Evolutionary conservation across 2,888 invertebrate species (phyloP), one percentile per base, ranked within the genome.

Genomic region (Brachyptera putata): DNA sequence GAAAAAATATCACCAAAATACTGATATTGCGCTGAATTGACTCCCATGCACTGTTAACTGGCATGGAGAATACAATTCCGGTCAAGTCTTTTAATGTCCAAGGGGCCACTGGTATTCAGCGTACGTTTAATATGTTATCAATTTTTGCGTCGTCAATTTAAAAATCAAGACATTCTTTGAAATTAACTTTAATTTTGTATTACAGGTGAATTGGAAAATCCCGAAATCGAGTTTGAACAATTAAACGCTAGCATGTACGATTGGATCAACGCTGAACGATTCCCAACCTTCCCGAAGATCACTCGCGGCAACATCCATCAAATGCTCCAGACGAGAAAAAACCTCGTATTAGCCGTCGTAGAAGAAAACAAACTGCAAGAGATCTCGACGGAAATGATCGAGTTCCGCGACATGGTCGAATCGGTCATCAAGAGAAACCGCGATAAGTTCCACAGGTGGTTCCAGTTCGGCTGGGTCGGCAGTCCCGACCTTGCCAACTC

Each of bases 391-490:
- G 87, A 91, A 68, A 92, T 91, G 81, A 72, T 85, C 65, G 89
- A 90, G 71, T 90, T 91, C 68, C 83, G 86, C 68, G 87, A 91
- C 71, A 89, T 92, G 86, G 82, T 94, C 5, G 89, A 92, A 74
- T 83, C 84, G 34, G 82, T 95, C 60, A 87, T 90, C 63, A 80
- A 81, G 62, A 83, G 80, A 65, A 83, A 89, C 71, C 84, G 90
- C 61, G 82, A 86, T 37, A 86, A 87, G 65, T 91, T 65, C 36
- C 62, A 65, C 39, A 63, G 55, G 58, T 76, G 81, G 67, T 93
- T 91, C 72, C 96, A 97, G 76, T 98, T 98, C 78, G 95, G 95
- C 37, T 98, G 96, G 96, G 85, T 94, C 74, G 93, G 91, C 1
- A 89, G 85, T 65, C 87, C 91, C 2, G 92, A 94, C 58, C 79